These are phyloP conservation scores for Cosmia trapezina DNA, from an alignment of 2,888 invertebrate species.

Conservation along the genomic window DNA sequence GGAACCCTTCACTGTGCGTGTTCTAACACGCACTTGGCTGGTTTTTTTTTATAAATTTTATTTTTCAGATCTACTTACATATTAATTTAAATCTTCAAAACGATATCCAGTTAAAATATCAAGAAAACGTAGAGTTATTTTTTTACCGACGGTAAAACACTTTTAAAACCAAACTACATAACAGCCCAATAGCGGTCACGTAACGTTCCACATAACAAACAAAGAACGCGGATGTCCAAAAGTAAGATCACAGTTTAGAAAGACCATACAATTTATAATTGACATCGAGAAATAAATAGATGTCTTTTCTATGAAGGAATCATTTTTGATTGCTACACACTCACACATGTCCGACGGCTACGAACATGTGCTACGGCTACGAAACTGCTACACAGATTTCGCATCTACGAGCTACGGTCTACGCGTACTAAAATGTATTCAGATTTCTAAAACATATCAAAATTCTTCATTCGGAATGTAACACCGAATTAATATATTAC, in stretches of 20 bases:
- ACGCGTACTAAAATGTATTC: not conserved
- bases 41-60: not conserved
- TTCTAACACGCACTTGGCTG: too few species aligned
- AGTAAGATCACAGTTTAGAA: not conserved
- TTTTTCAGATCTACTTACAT: not conserved
- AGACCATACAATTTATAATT: not conserved
- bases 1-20: too few species aligned
- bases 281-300: not conserved
- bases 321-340: constrained; percentile 17
- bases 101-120: not conserved
- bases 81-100: not conserved
- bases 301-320: constrained; percentile 21
- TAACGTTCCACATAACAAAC: not conserved
- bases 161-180: not conserved
- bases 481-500: not conserved
- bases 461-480: not conserved
- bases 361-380: constrained; percentile 44
- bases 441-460: too few species aligned
- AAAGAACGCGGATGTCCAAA: constrained; percentile 1
- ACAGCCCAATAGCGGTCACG: not conserved
- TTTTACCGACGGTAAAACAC: not conserved
- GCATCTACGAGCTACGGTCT: constrained; percentile 19
- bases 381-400: constrained; percentile 39
- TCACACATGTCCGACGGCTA: constrained; percentile 29
- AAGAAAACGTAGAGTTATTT: not conserved